Evolutionary conservation across 2,113 vertebrate genomes (phyloP).

Genomic region (Lates calcarifer): DNA sequence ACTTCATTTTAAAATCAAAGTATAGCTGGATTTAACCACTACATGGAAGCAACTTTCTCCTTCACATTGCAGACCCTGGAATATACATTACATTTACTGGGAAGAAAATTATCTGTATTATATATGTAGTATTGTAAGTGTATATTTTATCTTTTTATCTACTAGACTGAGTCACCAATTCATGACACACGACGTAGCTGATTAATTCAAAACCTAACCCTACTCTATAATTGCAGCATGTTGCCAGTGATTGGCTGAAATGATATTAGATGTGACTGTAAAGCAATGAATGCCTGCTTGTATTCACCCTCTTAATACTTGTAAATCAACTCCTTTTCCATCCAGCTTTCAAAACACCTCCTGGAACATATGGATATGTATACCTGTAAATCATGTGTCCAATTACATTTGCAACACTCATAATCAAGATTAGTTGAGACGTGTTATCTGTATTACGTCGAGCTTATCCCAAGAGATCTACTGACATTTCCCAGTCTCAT

Average conservation of each 20-base stretch:
- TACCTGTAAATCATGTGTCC: background rate
- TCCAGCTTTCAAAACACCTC: background rate
- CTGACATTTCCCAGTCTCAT: constrained; percentile 57
- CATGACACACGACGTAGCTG: background rate
- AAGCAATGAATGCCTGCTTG: background rate
- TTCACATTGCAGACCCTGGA: background rate
- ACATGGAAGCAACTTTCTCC: background rate
- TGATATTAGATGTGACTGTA: background rate
- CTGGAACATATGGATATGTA: background rate
- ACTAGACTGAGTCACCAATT: constrained; percentile 15
- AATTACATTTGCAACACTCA: constrained; percentile 8
- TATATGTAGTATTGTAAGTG: background rate
- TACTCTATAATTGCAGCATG: background rate
- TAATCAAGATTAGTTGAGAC: constrained; percentile 4
- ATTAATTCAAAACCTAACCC: constrained; percentile 7
- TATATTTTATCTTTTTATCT: constrained; percentile 1
- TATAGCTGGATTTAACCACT: background rate
- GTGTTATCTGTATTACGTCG: background rate
- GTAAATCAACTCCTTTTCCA: constrained; percentile 12
- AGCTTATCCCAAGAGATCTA: constrained; percentile 19
- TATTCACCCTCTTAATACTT: background rate
- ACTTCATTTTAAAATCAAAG: background rate
- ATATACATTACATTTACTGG: background rate
- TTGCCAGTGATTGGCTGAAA: background rate
- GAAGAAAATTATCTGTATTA: background rate